A percentile compares a stretch with the other conserved stretches of the same genome.
These are phyloP conservation scores for Actinemys pallida DNA, from an alignment of 2,113 vertebrate genomes.

Conservation along the genomic window DNA sequence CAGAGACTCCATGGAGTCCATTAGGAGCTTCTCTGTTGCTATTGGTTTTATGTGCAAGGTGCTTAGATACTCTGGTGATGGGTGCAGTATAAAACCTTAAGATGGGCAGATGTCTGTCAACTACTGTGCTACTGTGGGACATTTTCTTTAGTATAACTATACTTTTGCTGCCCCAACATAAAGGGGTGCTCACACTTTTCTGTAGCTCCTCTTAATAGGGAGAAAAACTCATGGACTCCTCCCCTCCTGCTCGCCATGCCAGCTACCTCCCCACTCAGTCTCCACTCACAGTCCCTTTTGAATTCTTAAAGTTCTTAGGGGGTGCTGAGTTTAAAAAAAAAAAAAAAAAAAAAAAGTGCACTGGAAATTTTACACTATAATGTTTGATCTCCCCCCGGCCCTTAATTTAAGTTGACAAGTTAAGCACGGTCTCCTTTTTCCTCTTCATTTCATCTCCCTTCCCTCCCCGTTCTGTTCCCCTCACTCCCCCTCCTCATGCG, in stretches of 20 bases:
- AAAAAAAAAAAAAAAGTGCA: neutral
- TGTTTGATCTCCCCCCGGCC: neutral
- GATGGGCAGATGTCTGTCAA: neutral
- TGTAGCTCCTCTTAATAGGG: neutral
- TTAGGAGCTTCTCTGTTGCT: neutral
- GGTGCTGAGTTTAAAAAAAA: neutral
- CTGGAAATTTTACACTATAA: neutral
- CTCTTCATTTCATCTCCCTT: conserved; percentile 16
- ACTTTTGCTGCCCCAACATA: neutral
- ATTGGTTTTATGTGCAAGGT: accelerated
- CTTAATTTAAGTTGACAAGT: neutral
- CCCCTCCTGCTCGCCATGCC: neutral
- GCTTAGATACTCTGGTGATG: neutral
- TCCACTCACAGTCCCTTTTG: neutral
- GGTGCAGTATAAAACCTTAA: neutral
- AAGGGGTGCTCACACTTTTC: neutral
- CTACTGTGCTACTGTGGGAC: neutral
- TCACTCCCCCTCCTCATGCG: conserved; percentile 5
- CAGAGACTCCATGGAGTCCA: accelerated
- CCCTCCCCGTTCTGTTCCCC: neutral
- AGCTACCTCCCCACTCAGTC: neutral
- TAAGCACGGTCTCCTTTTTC: neutral
- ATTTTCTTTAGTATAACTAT: neutral
- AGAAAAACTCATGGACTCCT: neutral
- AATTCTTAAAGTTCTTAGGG: neutral